These are phyloP conservation scores for Malachius bipustulatus DNA, from an alignment of 2,888 invertebrate species.

Conservation along the genomic window DNA sequence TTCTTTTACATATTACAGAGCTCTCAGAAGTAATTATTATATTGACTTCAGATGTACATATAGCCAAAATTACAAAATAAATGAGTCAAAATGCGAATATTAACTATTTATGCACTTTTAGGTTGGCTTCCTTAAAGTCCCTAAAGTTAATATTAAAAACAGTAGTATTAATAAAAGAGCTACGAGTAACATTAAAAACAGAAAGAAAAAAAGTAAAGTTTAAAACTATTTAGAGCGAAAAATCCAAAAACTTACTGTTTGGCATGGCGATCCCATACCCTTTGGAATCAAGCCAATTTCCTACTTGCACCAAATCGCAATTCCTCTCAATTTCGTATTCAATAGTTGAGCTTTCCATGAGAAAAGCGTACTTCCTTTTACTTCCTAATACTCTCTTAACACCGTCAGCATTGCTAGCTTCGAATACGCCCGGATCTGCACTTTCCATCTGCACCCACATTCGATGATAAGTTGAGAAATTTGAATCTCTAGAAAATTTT, in stretches of 20 bases:
- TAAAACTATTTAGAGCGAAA: too few species aligned
- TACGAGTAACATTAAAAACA: too few species aligned
- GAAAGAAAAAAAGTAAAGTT: too few species aligned
- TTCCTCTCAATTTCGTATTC: slow-evolving; percentile 83
- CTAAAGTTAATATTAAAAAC: too few species aligned
- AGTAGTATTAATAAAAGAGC: too few species aligned
- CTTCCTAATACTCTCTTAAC: slow-evolving; percentile 70
- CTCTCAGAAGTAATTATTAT: too few species aligned
- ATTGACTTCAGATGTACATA: too few species aligned
- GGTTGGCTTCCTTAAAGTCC: too few species aligned
- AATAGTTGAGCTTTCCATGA: slow-evolving; percentile 93
- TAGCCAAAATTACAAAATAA: too few species aligned
- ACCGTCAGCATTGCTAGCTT: slow-evolving; percentile 72
- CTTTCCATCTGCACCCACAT: slow-evolving; percentile 92
- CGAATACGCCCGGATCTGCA: slow-evolving; percentile 71
- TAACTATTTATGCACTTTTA: too few species aligned
- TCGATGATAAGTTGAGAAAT: slow-evolving; percentile 75
- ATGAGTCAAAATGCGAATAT: too few species aligned
- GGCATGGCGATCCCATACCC: slow-evolving; percentile 91
- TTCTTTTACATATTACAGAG: too few species aligned
- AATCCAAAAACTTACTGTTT: slow-evolving; percentile 72
- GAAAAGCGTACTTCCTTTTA: slow-evolving; percentile 76
- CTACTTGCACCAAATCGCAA: slow-evolving; percentile 75
- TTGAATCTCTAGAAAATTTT: slow-evolving; percentile 61
- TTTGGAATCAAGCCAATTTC: slow-evolving; percentile 69